These are phyloP conservation scores for Hydrolagus affinis DNA, from an alignment of 2,113 vertebrate genomes.

Conservation along the genomic window DNA sequence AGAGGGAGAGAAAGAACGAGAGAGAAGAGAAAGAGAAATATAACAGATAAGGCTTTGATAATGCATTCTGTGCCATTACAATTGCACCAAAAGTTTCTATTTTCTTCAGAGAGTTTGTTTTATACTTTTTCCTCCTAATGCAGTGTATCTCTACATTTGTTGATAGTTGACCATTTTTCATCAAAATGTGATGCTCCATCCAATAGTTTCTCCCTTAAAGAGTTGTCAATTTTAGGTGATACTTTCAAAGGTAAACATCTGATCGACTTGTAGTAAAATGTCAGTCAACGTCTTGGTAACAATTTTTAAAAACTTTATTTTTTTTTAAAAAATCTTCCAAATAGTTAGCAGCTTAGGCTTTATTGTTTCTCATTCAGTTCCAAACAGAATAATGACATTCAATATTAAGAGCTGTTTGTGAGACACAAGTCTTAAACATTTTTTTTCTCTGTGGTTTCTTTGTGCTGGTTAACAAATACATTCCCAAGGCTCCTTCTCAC, in stretches of 20 bases:
- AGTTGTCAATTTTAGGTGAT: neutral
- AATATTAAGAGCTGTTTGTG: constrained; percentile 38
- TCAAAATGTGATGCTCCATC: neutral
- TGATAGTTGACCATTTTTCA: neutral
- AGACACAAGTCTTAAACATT: constrained; percentile 41
- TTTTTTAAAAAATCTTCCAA: neutral
- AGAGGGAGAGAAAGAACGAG: constrained; percentile 49
- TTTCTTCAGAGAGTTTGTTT: constrained; percentile 7
- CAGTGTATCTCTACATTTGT: neutral
- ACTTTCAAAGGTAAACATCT: neutral
- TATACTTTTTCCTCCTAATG: neutral
- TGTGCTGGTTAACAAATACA: constrained; percentile 48
- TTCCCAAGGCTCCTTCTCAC: constrained; percentile 47
- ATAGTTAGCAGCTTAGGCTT: neutral
- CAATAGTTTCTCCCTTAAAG: neutral
- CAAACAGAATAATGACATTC: neutral
- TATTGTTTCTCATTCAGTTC: neutral
- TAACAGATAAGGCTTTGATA: constrained; percentile 71
- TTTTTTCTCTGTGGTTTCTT: constrained; percentile 46
- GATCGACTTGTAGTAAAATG: neutral
- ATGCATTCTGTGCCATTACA: constrained; percentile 40
- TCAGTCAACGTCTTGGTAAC: neutral
- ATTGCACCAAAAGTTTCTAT: constrained; percentile 24
- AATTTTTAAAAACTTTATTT: constrained; percentile 5
- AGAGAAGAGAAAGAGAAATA: constrained; percentile 51